These are phyloP conservation scores for Ligdia adustata DNA, from an alignment of 2,888 invertebrate genomes.

Conservation along the genomic window DNA sequence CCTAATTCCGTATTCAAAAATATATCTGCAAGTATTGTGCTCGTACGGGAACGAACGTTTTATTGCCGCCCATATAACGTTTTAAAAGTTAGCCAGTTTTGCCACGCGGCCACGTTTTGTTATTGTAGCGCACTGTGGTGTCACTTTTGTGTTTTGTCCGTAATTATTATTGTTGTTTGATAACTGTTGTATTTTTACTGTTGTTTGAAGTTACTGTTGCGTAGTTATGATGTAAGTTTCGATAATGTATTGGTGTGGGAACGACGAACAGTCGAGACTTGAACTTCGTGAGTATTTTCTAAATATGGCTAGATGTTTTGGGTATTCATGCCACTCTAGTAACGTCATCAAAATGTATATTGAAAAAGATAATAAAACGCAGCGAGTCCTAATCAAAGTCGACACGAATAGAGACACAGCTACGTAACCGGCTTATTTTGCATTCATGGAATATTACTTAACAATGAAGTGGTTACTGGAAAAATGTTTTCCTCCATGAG, in stretches of 20 bases:
- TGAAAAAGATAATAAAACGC: constrained; percentile 10
- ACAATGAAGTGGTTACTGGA: constrained; percentile 26
- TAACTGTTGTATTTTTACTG: constrained; percentile 60
- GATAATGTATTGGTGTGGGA: constrained; percentile 23
- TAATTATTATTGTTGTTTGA: constrained; percentile 78
- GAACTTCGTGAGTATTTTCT: background rate
- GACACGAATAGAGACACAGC: constrained; percentile 64
- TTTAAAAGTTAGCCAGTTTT: constrained; percentile 81
- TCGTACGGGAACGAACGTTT: constrained; percentile 79
- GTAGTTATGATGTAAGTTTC: constrained; percentile 30
- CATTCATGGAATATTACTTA: constrained; percentile 81
- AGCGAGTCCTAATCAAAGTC: constrained; percentile 65
- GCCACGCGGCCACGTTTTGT: constrained; percentile 63
- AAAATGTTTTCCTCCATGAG: background rate
- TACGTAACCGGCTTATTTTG: constrained; percentile 74
- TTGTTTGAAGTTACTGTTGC: constrained; percentile 35
- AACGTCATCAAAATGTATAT: constrained; percentile 4
- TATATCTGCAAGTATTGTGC: constrained; percentile 83
- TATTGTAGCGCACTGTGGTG: constrained; percentile 50
- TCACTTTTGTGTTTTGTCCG: constrained; percentile 59
- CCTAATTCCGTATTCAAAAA: constrained; percentile 85
- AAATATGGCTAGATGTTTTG: background rate
- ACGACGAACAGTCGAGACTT: constrained; percentile 29
- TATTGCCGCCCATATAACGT: constrained; percentile 82
- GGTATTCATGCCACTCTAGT: background rate